A percentile compares a stretch with the other conserved stretches of the same genome.
Evolutionary conservation across 1,140 invertebrate genomes (phyloP).

Genomic region (Chelonus insularis): DNA sequence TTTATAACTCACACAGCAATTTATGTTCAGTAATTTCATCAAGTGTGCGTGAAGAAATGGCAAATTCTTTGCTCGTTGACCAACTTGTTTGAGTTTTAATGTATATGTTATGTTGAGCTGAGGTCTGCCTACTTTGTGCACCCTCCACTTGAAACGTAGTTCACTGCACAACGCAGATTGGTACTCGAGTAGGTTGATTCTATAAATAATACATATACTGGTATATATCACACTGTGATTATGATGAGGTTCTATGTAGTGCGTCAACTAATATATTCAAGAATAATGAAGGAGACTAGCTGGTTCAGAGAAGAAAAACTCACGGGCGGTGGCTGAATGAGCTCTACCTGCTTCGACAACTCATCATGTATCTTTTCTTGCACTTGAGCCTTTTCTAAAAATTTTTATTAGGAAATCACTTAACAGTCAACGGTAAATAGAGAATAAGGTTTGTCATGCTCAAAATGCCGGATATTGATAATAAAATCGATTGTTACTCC

Average conservation of each 20-base stretch:
- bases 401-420: no score
- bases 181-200: constrained; percentile 19
- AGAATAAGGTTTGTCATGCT: no score
- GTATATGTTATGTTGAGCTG: background rate
- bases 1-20: constrained; percentile 8
- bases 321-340: background rate
- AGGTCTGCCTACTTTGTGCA: constrained; percentile 16
- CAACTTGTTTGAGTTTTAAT: background rate
- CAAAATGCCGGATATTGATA: no score
- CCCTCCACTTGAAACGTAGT: constrained; percentile 12
- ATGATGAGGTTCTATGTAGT: constrained; percentile 13
- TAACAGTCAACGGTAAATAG: no score
- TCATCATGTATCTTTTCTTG: background rate
- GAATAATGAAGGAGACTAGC: background rate
- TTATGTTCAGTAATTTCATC: constrained; percentile 13
- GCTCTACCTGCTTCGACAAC: background rate
- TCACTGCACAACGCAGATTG: constrained; percentile 12
- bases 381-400: background rate
- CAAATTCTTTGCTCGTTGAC: constrained; percentile 19
- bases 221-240: constrained; percentile 7
- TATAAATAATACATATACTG: constrained; percentile 19
- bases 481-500: no score
- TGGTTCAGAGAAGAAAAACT: constrained; percentile 3
- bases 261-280: constrained; percentile 11
- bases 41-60: constrained; percentile 17